Evolutionary conservation across 2,797 vertebrate species (phyloP), one percentile per base, ranked within the genome.

Genomic region (Lithobates sylvaticus): DNA sequence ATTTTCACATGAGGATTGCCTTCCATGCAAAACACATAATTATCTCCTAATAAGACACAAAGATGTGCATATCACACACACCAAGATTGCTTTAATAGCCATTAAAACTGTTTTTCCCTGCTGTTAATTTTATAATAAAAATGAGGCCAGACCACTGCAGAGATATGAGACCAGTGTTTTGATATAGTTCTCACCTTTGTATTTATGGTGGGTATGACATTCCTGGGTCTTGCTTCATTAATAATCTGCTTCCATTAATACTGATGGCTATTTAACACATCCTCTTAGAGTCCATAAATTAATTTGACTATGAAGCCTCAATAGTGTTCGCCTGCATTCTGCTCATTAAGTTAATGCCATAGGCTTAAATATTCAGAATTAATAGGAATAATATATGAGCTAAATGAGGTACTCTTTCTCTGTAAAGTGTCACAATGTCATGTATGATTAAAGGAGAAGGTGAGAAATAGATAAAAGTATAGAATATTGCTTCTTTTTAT

Each of bases 171-270:
- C 65, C 75, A 74, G 61, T 79, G 72, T 75, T 87, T 73, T 26
- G 26, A 78, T 69, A 8, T 61, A 29, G 27, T 71, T 67, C 75
- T 77, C 74, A 83, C 81, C 69, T 87, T 80, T 78, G 36, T 32
- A 73, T 47, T 75, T 68, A 78, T 78, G 72, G 50, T 29, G 54
- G 73, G 58, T 47, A 90, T 90, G 88, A 80, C 50, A 16, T 88
- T 86, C 61, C 88, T 29, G 75, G 83, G 81, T 88, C 88, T 88
- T 71, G 89, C 92, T 92, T 91, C 90, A 92, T 90, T 90, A 91
- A 91, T 89, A 90, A 76, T 76, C 88, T 87, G 89, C 88, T 91
- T 88, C 86, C 88, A 92, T 91, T 91, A 91, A 92, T 36, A 78
- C 75, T 86, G 88, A 90, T 54, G 75, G 87, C 83, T 92, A 78